Conservation (phyloP, 2,797 vertebrate species). For the Agapornis canus region DNA sequence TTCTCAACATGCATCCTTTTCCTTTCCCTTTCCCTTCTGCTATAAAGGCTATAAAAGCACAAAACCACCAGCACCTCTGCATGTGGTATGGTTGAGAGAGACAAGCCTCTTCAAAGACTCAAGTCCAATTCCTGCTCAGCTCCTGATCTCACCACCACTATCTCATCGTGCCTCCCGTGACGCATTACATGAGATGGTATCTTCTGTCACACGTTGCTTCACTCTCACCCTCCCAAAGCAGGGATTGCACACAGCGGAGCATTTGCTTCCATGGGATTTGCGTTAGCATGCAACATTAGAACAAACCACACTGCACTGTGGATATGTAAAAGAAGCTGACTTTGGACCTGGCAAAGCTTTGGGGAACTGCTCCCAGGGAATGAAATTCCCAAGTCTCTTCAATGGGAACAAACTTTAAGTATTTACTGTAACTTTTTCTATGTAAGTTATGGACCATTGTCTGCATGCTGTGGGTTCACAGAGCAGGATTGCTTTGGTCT, state of each 20-base stretch:
- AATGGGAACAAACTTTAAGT: neutral
- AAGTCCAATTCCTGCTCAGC: neutral
- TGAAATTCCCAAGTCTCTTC: neutral
- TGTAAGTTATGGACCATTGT: accelerated
- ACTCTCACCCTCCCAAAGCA: neutral
- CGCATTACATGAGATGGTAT: neutral
- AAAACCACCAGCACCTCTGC: neutral
- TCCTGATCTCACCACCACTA: neutral
- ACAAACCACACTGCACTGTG: neutral
- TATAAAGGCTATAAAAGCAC: neutral
- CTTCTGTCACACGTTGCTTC: neutral
- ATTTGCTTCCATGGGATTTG: neutral
- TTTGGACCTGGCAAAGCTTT: neutral
- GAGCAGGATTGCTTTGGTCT: neutral
- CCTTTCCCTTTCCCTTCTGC: neutral
- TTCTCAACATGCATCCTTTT: accelerated
- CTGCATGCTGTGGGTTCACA: neutral
- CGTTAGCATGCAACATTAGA: neutral
- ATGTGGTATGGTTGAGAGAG: neutral
- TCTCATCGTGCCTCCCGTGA: neutral
- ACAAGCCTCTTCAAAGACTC: neutral
- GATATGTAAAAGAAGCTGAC: neutral
- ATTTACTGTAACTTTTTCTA: neutral
- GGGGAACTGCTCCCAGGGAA: neutral
- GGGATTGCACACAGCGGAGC: accelerated